Evolutionary conservation across 2,113 vertebrate genomes (phyloP).

Genomic region (Pionites leucogaster): DNA sequence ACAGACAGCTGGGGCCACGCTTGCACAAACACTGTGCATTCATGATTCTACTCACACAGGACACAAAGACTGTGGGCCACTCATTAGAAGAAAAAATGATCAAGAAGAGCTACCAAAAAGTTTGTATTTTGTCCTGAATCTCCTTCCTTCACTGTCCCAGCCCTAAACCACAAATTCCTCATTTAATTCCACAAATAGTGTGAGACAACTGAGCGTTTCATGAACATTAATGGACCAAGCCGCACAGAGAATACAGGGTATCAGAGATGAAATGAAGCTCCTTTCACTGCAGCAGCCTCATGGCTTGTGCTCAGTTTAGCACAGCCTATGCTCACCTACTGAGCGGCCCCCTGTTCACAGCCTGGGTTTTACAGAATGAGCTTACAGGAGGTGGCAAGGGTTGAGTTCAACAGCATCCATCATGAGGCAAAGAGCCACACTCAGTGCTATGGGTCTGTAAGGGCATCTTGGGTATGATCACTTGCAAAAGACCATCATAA

Average conservation of each 20-base stretch:
- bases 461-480: background rate
- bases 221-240: background rate
- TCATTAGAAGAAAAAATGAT: background rate
- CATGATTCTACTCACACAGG: background rate
- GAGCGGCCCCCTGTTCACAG: background rate
- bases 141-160: background rate
- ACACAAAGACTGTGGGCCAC: background rate
- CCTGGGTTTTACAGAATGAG: background rate
- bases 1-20: background rate
- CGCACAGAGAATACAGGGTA: background rate
- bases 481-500: background rate
- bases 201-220: background rate
- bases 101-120: background rate
- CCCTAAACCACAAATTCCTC: background rate
- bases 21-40: background rate
- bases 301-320: background rate
- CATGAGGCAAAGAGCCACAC: background rate
- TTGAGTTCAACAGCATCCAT: background rate
- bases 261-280: background rate
- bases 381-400: background rate
- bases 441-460: accelerated
- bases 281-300: background rate
- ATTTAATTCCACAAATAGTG: background rate
- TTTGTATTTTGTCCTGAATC: background rate
- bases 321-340: background rate